Conservation (phyloP, 1,140 invertebrate genomes). For the Ostrea denselamellosa region DNA sequence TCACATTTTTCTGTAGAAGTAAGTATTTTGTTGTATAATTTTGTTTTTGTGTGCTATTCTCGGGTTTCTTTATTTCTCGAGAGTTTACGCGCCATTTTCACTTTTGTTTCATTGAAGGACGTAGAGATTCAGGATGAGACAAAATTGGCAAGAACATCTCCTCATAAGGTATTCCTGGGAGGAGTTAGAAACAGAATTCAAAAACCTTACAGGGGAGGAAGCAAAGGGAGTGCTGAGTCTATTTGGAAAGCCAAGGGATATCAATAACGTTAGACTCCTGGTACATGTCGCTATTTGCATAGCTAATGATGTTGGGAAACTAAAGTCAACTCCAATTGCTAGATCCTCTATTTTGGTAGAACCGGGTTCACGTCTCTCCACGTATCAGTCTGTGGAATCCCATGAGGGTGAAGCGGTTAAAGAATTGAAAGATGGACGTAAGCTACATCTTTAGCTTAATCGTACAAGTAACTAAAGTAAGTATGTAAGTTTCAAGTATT, state of each 20-base stretch:
- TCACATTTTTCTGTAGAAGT: too few relatives aligned
- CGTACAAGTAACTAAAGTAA: background rate
- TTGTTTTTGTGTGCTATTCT: too few relatives aligned
- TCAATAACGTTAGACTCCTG: background rate
- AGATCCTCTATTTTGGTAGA: background rate
- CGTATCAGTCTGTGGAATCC: too few relatives aligned
- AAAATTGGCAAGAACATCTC: constrained; percentile 20
- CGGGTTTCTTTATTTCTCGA: too few relatives aligned
- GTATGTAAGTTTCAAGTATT: background rate
- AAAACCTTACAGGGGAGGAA: constrained; percentile 24
- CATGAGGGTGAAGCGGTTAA: background rate
- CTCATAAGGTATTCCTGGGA: constrained; percentile 22
- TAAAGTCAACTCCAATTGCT: background rate
- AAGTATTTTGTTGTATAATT: too few relatives aligned
- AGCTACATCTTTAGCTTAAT: background rate
- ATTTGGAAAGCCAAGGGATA: background rate
- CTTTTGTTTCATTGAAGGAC: too few relatives aligned
- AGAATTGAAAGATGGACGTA: constrained; percentile 13
- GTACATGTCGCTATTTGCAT: constrained; percentile 29
- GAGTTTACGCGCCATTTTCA: too few relatives aligned
- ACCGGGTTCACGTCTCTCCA: background rate
- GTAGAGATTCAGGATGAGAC: background rate
- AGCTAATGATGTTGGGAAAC: constrained; percentile 38
- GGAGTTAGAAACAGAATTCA: constrained; percentile 37
- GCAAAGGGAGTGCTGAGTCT: background rate